Percentiles rank a stretch among this genome's conserved stretches.
phyloP scores from a whole-genome alignment of 2,797 vertebrate genomes.

The Eulemur rubriventer region DNA sequence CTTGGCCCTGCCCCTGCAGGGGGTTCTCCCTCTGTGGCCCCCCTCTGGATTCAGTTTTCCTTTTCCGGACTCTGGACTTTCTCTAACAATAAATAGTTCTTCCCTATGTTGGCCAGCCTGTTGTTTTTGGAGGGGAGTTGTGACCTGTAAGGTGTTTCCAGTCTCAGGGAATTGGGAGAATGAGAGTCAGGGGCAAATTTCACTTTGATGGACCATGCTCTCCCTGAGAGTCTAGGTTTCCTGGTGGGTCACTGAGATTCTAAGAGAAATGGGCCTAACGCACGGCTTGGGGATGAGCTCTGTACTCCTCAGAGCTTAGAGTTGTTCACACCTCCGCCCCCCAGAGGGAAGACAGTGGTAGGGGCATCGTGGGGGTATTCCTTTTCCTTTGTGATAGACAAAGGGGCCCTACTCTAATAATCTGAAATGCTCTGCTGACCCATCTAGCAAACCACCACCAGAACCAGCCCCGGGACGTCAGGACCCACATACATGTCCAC shows the following conservation, averaged over 20 bases:
- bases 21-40: neutral
- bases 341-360: neutral
- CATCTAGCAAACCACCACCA: neutral
- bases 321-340: neutral
- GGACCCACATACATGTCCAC: neutral
- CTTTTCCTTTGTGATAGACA: neutral
- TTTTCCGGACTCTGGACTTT: neutral
- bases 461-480: neutral
- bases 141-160: neutral
- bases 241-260: neutral
- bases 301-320: neutral
- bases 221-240: neutral
- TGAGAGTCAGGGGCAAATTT: neutral
- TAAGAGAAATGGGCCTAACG: neutral
- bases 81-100: slow-evolving; percentile 67
- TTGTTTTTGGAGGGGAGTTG: neutral
- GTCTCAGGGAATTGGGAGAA: neutral
- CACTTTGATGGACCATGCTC: neutral
- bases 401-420: neutral
- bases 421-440: neutral
- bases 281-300: neutral
- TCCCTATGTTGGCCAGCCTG: neutral
- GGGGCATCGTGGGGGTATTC: neutral
- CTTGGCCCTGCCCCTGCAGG: neutral
- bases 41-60: neutral